phyloP scores from a whole-genome alignment of 2,113 vertebrate species.

The Ia io region DNA sequence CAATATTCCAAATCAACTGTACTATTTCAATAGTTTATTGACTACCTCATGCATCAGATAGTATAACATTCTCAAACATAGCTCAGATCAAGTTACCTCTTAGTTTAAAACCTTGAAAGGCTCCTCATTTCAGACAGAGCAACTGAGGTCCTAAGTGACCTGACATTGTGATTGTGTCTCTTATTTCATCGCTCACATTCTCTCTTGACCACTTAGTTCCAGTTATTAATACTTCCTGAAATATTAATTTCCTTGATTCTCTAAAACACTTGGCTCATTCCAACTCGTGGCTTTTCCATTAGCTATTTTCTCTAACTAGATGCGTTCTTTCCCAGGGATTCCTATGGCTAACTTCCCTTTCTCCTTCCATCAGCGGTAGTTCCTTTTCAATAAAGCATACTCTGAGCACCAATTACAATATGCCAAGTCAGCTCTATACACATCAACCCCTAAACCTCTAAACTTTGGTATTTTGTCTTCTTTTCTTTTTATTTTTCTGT shows the following conservation, averaged over 20 bases:
- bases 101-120: background rate
- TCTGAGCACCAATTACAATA: too few relatives aligned
- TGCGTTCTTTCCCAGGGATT: background rate
- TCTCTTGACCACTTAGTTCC: background rate
- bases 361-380: background rate
- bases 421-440: background rate
- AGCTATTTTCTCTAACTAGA: background rate
- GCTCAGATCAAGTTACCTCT: background rate
- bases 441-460: background rate
- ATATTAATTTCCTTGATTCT: background rate
- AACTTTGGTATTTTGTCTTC: background rate
- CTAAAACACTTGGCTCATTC: background rate
- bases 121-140: background rate
- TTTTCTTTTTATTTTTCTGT: background rate
- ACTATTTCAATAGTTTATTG: background rate
- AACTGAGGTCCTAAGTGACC: background rate
- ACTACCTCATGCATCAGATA: background rate
- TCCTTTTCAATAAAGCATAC: background rate
- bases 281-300: background rate
- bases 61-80: background rate
- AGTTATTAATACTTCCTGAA: background rate
- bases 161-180: background rate
- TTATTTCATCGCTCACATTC: background rate
- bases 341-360: background rate
- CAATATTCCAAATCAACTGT: background rate